A percentile compares a stretch with the other conserved stretches of the same genome.
Conservation (phyloP, 2,113 vertebrate species). For the Electrona antarctica region DNA sequence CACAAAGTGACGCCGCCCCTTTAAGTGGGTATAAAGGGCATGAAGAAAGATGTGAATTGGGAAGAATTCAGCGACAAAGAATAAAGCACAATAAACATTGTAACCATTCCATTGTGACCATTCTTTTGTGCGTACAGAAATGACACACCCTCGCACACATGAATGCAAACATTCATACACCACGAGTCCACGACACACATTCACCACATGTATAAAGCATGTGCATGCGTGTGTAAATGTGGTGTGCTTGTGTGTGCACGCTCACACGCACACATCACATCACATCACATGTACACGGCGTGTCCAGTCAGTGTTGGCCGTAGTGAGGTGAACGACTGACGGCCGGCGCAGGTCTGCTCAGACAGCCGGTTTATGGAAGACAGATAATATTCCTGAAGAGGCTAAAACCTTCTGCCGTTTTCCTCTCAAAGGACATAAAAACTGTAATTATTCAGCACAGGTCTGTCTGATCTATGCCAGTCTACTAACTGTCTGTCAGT, state of each 20-base stretch:
- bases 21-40: no score
- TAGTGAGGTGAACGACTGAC: constrained; percentile 17
- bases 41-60: not conserved
- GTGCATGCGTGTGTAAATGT: not conserved
- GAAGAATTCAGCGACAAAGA: not conserved
- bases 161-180: not conserved
- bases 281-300: no score
- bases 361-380: constrained; percentile 48
- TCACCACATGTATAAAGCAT: not conserved
- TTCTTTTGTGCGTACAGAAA: no score
- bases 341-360: constrained; percentile 21
- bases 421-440: constrained; percentile 56
- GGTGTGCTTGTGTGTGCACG: no score
- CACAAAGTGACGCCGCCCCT: no score
- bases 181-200: not conserved
- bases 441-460: constrained; percentile 44
- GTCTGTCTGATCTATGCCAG: constrained; percentile 29
- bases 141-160: not conserved
- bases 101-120: no score
- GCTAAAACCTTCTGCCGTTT: constrained; percentile 40
- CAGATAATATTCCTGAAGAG: constrained; percentile 50
- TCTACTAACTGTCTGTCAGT: not conserved
- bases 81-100: no score
- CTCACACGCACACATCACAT: not conserved
- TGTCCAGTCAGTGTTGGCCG: no score